These are phyloP conservation scores for Shargacucullia verbasci DNA, from an alignment of 2,888 invertebrate species.

Conservation along the genomic window DNA sequence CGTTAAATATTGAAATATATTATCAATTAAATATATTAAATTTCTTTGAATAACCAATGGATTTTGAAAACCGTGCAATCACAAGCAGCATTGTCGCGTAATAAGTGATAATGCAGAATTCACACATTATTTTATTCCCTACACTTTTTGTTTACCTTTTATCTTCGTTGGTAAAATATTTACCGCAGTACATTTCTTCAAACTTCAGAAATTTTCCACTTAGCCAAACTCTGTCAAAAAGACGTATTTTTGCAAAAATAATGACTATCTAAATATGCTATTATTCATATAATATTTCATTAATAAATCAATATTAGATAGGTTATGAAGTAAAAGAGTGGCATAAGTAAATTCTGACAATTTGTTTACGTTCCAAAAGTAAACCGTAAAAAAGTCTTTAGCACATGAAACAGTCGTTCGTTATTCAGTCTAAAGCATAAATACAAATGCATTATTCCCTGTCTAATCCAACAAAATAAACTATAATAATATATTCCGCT, in stretches of 20 bases:
- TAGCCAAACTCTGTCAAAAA: slow-evolving; percentile 18
- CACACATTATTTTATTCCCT: background rate
- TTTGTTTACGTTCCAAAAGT: slow-evolving; percentile 49
- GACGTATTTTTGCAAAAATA: slow-evolving; percentile 9
- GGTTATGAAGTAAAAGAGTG: slow-evolving; percentile 32
- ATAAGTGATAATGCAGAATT: slow-evolving; percentile 18
- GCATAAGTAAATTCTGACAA: slow-evolving; percentile 35
- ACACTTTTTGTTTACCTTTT: background rate
- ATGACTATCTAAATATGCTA: slow-evolving; percentile 3
- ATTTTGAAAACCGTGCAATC: slow-evolving; percentile 22
- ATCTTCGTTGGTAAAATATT: slow-evolving; percentile 16
- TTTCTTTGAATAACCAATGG: slow-evolving; percentile 10
- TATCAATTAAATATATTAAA: slow-evolving; percentile 1
- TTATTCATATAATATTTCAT: slow-evolving; percentile 5
- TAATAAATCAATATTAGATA: slow-evolving; percentile 6
- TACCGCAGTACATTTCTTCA: slow-evolving; percentile 10
- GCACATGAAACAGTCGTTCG: slow-evolving; percentile 78
- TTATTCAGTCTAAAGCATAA: slow-evolving; percentile 75
- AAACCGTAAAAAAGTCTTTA: slow-evolving; percentile 75
- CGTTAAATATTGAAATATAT: background rate
- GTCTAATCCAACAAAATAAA: slow-evolving; percentile 59
- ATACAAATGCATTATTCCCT: slow-evolving; percentile 79
- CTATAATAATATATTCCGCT: slow-evolving; percentile 26
- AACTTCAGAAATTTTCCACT: slow-evolving; percentile 9
- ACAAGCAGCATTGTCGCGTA: slow-evolving; percentile 10